Base-by-base conservation (phyloP, 1,140 invertebrate genomes). In the Sarcophaga bullata region DNA sequence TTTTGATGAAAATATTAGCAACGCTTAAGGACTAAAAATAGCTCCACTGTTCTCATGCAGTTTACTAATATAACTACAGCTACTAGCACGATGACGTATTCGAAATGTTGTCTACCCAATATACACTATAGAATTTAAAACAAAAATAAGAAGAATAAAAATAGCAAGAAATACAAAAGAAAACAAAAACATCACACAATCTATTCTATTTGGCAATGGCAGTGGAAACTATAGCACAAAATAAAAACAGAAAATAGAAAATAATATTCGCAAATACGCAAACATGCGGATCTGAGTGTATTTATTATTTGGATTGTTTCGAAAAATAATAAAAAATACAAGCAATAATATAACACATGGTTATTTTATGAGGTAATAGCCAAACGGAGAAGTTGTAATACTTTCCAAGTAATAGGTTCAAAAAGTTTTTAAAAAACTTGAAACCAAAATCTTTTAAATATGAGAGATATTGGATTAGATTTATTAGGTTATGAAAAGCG, bases 141-240 rank as follows among this genome's bases (percentile, higher is more conserved):
- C 15, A 13, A 58, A 15, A 58, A 25, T 15, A 58, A n/a, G 10
- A 15, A 58, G 19, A 68, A 37, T 2, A 37, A 37, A 37, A 37
- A 37, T 2, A 37, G 4, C 25, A 37, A 37, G 25, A 37, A 37
- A 37, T 37, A 37, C 25, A 37, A 37, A 37, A 37, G 25, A 37
- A 37, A 37, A 37, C 25, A 37, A 37, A 37, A 37, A 37, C 25
- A 37, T 4, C 25, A 37, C 25, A 37, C 25, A 1, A 37, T 37
- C 25, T 37, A 19, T 19, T 25, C 17, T 68, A 68, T 68, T 68
- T 68, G 62, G 62, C 62, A 68, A 68, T 68, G 62, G 62, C 62
- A 68, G 62, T 68, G 62, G 62, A 68, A 8, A 68, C n/a, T 8
- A 37, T 37, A 37, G 25, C 25, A 37, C 25, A 37, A 37, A 37